Evolutionary conservation across 2,113 vertebrate genomes (phyloP).

Genomic region (Cephalopterus ornatus): DNA sequence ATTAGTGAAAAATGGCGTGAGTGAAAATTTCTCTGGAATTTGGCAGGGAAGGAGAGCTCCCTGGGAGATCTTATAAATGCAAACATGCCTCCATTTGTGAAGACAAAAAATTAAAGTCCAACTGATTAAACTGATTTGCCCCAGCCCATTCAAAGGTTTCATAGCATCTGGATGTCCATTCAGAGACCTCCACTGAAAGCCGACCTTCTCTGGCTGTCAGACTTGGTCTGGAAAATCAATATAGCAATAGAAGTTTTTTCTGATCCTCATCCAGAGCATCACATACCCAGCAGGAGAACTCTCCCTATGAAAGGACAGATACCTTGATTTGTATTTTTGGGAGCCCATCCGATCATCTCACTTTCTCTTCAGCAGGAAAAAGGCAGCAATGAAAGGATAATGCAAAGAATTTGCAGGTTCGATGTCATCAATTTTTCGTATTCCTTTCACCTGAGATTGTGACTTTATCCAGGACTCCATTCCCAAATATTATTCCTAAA

Average conservation of each 20-base stretch:
- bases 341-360: neutral
- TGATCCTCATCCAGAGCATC: neutral
- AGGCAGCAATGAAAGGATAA: neutral
- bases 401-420: neutral
- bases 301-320: neutral
- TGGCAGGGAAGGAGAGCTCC: neutral
- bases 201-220: neutral
- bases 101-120: neutral
- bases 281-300: neutral
- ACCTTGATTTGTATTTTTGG: neutral
- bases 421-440: neutral
- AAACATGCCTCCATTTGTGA: neutral
- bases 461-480: neutral
- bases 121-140: neutral
- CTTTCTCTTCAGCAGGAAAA: neutral
- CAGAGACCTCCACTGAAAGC: neutral
- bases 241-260: neutral
- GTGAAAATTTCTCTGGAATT: neutral
- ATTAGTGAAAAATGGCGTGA: neutral
- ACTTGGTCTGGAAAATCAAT: neutral
- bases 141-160: neutral
- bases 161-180: neutral
- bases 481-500: neutral
- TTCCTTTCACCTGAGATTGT: neutral
- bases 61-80: neutral